Percentiles rank a stretch among this genome's conserved stretches.
Conservation (phyloP, 2,113 vertebrate species). For the Pampusana beccarii region DNA sequence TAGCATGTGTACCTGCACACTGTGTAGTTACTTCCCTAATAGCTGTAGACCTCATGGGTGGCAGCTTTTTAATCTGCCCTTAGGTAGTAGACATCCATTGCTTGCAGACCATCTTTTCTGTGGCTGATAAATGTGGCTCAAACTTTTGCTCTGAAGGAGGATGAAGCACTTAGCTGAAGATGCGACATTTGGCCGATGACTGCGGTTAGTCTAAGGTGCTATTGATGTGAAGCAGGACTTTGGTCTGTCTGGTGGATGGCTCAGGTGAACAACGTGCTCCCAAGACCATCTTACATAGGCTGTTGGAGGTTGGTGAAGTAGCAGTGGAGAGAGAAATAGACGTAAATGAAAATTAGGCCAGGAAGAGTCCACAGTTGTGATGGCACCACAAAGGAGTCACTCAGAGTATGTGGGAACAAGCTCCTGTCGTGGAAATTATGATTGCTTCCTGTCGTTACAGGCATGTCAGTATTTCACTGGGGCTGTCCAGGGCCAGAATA, state of each 20-base stretch:
- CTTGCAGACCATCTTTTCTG: neutral
- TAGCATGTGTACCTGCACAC: neutral
- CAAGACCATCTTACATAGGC: neutral
- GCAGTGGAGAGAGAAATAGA: neutral
- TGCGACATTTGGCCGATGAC: neutral
- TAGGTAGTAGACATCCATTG: neutral
- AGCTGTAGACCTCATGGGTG: neutral
- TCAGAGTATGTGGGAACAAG: neutral
- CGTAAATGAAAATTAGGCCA: neutral
- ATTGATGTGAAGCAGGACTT: neutral
- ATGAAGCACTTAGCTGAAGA: neutral
- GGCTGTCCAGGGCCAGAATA: neutral
- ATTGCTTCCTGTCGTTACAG: neutral
- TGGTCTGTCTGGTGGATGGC: neutral
- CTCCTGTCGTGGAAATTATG: neutral
- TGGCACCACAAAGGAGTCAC: neutral
- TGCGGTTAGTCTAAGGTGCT: neutral
- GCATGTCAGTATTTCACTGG: neutral
- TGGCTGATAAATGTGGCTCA: neutral
- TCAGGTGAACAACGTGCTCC: neutral
- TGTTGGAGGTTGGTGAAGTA: neutral
- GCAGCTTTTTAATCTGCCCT: neutral
- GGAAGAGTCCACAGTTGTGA: neutral
- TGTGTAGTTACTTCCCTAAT: neutral
- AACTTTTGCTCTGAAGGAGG: neutral